Conservation (phyloP, 2,113 vertebrate genomes). For the Cynocephalus volans region DNA sequence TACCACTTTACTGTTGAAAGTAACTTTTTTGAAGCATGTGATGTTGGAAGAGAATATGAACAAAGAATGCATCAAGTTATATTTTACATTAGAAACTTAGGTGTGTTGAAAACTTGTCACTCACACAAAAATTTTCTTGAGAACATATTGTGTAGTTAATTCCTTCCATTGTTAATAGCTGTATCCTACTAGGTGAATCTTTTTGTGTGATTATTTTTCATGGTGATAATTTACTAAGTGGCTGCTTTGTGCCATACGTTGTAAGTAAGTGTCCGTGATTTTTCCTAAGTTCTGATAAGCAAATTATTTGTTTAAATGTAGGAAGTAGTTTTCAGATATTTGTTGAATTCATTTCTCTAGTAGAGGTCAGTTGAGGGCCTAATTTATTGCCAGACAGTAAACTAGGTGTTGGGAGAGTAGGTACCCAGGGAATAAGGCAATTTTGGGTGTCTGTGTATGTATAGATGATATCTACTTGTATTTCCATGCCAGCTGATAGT, state of each 20-base stretch:
- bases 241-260: neutral
- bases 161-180: neutral
- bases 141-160: neutral
- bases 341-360: neutral
- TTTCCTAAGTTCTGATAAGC: neutral
- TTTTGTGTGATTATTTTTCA: neutral
- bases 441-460: neutral
- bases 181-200: neutral
- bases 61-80: neutral
- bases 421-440: neutral
- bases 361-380: neutral
- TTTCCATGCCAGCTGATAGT: neutral
- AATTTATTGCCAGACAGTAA: neutral
- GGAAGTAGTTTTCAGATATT: slow-evolving; percentile 10
- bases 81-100: slow-evolving; percentile 3
- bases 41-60: slow-evolving; percentile 7
- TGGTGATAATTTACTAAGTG: slow-evolving; percentile 32
- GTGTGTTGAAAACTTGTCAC: neutral
- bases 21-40: neutral
- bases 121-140: neutral
- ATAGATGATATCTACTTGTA: neutral
- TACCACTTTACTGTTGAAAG: slow-evolving; percentile 50
- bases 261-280: neutral
- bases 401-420: neutral
- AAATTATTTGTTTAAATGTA: slow-evolving; percentile 57